Evolutionary conservation across 2,113 vertebrate species (phyloP).

Genomic region (Neolamprologus kungweensis): DNA sequence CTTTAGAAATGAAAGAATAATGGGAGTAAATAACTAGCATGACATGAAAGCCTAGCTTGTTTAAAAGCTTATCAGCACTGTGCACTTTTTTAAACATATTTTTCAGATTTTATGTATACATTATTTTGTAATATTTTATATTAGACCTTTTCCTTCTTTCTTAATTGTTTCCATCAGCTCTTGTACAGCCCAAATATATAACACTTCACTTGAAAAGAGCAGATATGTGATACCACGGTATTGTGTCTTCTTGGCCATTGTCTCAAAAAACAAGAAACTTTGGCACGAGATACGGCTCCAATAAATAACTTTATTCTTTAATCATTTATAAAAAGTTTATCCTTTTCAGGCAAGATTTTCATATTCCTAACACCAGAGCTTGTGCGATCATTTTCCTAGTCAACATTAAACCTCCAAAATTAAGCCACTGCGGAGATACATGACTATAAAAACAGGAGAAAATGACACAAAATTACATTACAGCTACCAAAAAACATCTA

Average conservation of each 20-base stretch:
- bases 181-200: background rate
- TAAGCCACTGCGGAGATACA: background rate
- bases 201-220: background rate
- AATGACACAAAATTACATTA: background rate
- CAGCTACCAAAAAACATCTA: background rate
- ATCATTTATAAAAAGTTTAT: background rate
- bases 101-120: background rate
- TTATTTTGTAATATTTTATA: background rate
- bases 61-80: background rate
- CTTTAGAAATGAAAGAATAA: background rate
- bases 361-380: accelerated
- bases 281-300: background rate
- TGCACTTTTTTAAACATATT: background rate
- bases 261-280: background rate
- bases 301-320: background rate
- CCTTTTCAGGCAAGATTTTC: background rate
- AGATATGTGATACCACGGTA: background rate
- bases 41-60: background rate
- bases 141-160: background rate
- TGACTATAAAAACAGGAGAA: background rate
- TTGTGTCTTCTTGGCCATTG: background rate
- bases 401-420: background rate
- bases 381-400: background rate
- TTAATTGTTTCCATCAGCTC: background rate
- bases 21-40: background rate